Evolutionary conservation across 2,797 vertebrate species (phyloP), one percentile per base, ranked within the genome.

Genomic region (Lateolabrax maculatus): DNA sequence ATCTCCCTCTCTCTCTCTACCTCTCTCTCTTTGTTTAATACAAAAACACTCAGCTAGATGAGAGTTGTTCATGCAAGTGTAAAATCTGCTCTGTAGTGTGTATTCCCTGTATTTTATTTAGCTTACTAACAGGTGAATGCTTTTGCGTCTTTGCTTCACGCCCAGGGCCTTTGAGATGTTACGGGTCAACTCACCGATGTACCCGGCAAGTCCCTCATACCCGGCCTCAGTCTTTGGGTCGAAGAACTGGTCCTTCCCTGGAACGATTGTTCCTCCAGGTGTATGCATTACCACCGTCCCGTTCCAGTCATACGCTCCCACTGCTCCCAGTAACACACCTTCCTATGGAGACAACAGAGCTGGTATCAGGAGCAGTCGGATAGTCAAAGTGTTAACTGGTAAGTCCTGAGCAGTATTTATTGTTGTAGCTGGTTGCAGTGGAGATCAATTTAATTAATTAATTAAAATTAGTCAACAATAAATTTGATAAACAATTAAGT

Each of bases 221-320:
- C 85, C 95, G 56, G 94, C 94, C 66, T 97, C 95, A 6, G 82
- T 84, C 21, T 65, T 64, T 7, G 94, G 90, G 82, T 96, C 87
- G 29, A 93, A 95, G 84, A 99, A 99, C 53, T 95, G 86, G 12
- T 81, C 88, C 44, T 96, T 96, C 56, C 55, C 46, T 9, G 97
- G 97, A 46, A 93, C 85, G 21, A 96, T 41, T 13, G 89, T 84
- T 31, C 51, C 71, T 41, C 70, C 82, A 0, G 89, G 88, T 1
- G 94, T 95, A 21, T 97, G 93, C 97, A 98, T 97, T 21, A 99
- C 90, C 19, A 99, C 97, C 0, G 97, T 99, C 73, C 98, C 98
- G 5, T 99, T 99, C 98, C 98, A 99, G 79, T 99, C 97, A 69
- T 97, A 99, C 0, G 98, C 98, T 66, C 98, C 98, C 64, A 99